Percentiles rank a stretch among this genome's conserved stretches.
These are phyloP conservation scores for Lagenorhynchus albirostris DNA, from an alignment of 2,113 vertebrate species.

Conservation along the genomic window DNA sequence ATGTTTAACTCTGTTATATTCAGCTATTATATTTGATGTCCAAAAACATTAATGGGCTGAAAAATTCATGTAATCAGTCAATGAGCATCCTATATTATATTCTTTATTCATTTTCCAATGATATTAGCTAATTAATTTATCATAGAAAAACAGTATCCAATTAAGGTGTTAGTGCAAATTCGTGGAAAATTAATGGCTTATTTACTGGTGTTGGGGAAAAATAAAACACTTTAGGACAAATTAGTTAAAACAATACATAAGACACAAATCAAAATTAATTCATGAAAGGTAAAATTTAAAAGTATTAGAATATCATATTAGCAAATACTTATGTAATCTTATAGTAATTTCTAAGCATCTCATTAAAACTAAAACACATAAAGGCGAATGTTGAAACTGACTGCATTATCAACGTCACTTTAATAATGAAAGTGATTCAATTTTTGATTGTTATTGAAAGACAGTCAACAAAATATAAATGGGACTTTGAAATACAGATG, in stretches of 20 bases:
- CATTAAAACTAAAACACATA: background rate
- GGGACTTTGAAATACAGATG: background rate
- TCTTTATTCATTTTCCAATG: background rate
- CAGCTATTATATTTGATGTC: background rate
- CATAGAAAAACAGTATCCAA: background rate
- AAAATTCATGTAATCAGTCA: background rate
- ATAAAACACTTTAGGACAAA: too few species aligned
- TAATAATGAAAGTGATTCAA: background rate
- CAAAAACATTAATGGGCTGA: background rate
- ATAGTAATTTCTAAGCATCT: background rate
- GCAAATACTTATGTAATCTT: background rate
- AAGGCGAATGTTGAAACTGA: background rate
- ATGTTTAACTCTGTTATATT: background rate
- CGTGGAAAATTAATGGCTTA: background rate
- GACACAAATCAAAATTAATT: too few species aligned
- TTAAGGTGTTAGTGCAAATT: background rate
- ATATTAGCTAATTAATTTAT: background rate
- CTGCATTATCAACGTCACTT: background rate
- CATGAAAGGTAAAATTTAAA: background rate
- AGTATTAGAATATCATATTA: background rate
- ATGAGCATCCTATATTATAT: background rate
- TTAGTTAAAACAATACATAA: too few species aligned
- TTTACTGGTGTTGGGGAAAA: too few species aligned
- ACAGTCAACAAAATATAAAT: background rate
- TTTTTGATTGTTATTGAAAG: background rate